These are phyloP conservation scores for Oscheius sp. DNA, from an alignment of 2,888 invertebrate species.

Conservation along the genomic window DNA sequence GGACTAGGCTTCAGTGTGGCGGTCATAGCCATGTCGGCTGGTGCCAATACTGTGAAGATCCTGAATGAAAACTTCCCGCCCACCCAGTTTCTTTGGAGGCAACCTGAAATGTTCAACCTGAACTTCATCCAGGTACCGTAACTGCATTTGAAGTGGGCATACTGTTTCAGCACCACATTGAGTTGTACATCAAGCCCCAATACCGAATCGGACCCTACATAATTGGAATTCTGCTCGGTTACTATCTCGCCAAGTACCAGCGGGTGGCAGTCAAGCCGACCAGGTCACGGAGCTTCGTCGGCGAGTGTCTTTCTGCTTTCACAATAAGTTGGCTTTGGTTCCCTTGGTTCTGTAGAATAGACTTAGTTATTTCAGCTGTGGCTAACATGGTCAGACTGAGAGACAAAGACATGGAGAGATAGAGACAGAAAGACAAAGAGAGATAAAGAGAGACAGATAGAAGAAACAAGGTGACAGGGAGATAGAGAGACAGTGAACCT, in stretches of 20 bases:
- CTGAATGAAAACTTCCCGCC: slow-evolving; percentile 71
- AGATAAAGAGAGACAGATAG: background rate
- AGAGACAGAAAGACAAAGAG: background rate
- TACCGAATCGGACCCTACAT: slow-evolving; percentile 69
- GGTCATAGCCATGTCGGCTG: slow-evolving; percentile 59
- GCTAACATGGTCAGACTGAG: background rate
- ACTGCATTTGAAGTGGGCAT: background rate
- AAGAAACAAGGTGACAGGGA: background rate
- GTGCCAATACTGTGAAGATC: slow-evolving; percentile 64
- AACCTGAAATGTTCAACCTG: slow-evolving; percentile 72
- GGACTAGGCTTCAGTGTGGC: slow-evolving; percentile 60
- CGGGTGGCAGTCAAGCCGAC: slow-evolving; percentile 47
- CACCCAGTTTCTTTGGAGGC: slow-evolving; percentile 72
- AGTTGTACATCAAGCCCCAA: slow-evolving; percentile 72
- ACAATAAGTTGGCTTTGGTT: slow-evolving; percentile 27
- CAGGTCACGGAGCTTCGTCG: slow-evolving; percentile 39
- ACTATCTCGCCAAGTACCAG: slow-evolving; percentile 66
- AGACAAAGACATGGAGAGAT: too few relatives aligned
- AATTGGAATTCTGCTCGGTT: slow-evolving; percentile 71
- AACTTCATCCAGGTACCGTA: slow-evolving; percentile 65
- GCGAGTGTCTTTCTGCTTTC: slow-evolving; percentile 35
- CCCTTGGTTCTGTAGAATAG: slow-evolving; percentile 14
- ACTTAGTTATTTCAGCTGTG: background rate
- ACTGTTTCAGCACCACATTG: slow-evolving; percentile 66
- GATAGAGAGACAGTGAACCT: background rate